Conservation (phyloP, 2,113 vertebrate species). For the Dasyornis broadbenti region DNA sequence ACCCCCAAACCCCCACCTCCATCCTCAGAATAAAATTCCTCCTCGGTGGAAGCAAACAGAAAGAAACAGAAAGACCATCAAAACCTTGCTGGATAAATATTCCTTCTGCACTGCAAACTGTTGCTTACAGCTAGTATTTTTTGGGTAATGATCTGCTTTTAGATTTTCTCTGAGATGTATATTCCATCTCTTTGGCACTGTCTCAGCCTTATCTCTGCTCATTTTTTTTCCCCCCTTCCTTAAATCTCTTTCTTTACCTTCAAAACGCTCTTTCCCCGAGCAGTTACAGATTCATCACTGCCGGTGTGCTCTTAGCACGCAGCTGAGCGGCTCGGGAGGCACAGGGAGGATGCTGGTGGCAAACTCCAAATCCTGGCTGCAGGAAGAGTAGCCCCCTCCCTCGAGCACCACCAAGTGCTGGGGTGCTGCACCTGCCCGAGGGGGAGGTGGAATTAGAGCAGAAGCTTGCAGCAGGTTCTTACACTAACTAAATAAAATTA, state of each 20-base stretch:
- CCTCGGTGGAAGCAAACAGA: neutral
- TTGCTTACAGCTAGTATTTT: constrained; percentile 57
- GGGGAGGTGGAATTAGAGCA: neutral
- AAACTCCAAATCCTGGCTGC: neutral
- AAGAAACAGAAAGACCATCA: neutral
- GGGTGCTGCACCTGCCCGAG: neutral
- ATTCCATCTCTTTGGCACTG: constrained; percentile 47
- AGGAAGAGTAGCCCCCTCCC: neutral
- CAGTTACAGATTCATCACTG: neutral
- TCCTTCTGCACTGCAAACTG: constrained; percentile 12
- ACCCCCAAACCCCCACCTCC: neutral
- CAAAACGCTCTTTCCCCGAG: neutral
- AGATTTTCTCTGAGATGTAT: constrained; percentile 38
- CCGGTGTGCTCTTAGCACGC: neutral
- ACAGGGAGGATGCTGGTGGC: neutral
- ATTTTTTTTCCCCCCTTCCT: neutral
- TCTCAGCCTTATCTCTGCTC: constrained; percentile 45
- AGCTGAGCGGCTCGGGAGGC: neutral
- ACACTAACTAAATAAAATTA: neutral
- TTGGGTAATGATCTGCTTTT: constrained; percentile 42
- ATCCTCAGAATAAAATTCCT: neutral
- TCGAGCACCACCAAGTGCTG: neutral
- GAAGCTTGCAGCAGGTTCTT: neutral
- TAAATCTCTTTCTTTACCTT: constrained; percentile 42
- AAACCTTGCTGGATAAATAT: constrained; percentile 24